Evolutionary conservation across 1,140 invertebrate genomes (phyloP).

Genomic region (Ptiloglossa arizonensis): DNA sequence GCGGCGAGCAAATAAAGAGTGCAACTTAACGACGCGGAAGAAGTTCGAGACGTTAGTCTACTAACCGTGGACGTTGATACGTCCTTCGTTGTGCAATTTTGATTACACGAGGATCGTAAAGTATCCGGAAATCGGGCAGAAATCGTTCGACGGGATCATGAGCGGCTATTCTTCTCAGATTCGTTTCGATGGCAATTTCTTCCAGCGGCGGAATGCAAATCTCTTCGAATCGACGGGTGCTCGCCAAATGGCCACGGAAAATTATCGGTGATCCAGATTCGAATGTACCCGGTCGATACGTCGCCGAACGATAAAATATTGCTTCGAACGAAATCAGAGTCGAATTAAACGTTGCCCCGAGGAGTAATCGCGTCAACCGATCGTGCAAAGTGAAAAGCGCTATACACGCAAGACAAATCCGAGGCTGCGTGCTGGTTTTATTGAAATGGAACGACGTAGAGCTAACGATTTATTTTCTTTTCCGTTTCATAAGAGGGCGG

Average conservation of each 20-base stretch:
- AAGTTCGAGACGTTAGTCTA: neutral
- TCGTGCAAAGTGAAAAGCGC: slow-evolving; percentile 36
- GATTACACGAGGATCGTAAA: slow-evolving; percentile 8
- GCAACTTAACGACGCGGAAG: neutral
- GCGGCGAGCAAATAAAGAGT: neutral
- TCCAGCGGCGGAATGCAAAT: slow-evolving; percentile 18
- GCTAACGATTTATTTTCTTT: slow-evolving; percentile 36
- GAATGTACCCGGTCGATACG: slow-evolving; percentile 8
- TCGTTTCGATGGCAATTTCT: slow-evolving; percentile 30
- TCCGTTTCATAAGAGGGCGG: slow-evolving; percentile 27
- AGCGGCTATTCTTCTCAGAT: slow-evolving; percentile 28
- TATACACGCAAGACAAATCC: slow-evolving; percentile 44
- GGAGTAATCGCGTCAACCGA: slow-evolving; percentile 47
- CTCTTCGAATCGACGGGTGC: slow-evolving; percentile 2
- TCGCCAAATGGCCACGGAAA: slow-evolving; percentile 1
- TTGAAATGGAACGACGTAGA: slow-evolving; percentile 38
- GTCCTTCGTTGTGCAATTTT: neutral
- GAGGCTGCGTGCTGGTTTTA: slow-evolving; percentile 16
- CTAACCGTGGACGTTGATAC: neutral
- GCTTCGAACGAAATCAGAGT: slow-evolving; percentile 35
- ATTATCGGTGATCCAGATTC: slow-evolving; percentile 40
- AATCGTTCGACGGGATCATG: slow-evolving; percentile 14
- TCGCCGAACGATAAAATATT: slow-evolving; percentile 55
- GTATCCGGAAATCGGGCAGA: slow-evolving; percentile 49
- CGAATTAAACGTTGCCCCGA: slow-evolving; percentile 46